A percentile compares a stretch with the other conserved stretches of the same genome.
phyloP scores from a whole-genome alignment of 2,888 invertebrate genomes.

The Eurois occulta region DNA sequence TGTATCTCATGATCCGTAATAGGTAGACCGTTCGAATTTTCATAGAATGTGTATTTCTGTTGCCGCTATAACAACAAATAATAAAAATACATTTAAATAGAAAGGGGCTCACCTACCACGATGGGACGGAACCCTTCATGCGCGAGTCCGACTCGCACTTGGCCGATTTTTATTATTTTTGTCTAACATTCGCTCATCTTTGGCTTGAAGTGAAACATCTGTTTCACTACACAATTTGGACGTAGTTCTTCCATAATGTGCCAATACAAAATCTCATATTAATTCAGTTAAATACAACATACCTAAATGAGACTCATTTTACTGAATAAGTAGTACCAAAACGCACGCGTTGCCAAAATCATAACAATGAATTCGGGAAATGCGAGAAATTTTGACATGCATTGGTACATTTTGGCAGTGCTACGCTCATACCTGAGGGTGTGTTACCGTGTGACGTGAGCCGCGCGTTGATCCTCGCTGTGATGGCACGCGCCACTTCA shows the following conservation, averaged over 20 bases:
- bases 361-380: not conserved
- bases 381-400: not conserved
- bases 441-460: slow-evolving; percentile 84
- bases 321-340: not conserved
- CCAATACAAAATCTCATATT: not conserved
- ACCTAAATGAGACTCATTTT: not conserved
- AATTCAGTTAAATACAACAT: not conserved
- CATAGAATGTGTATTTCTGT: no score
- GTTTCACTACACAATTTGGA: not conserved
- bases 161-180: not conserved
- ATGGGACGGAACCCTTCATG: no score
- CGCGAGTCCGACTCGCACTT: no score
- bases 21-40: no score
- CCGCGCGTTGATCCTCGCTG: slow-evolving; percentile 85
- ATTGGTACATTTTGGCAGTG: slow-evolving; percentile 5
- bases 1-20: no score
- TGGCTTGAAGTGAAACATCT: not conserved
- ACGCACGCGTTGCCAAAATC: not conserved
- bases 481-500: slow-evolving; percentile 86
- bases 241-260: not conserved
- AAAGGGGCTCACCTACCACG: no score
- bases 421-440: not conserved
- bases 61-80: no score
- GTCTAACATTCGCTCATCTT: not conserved
- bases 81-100: no score